Evolutionary conservation across 2,888 invertebrate species (phyloP).

Genomic region (Leucophenga montana): DNA sequence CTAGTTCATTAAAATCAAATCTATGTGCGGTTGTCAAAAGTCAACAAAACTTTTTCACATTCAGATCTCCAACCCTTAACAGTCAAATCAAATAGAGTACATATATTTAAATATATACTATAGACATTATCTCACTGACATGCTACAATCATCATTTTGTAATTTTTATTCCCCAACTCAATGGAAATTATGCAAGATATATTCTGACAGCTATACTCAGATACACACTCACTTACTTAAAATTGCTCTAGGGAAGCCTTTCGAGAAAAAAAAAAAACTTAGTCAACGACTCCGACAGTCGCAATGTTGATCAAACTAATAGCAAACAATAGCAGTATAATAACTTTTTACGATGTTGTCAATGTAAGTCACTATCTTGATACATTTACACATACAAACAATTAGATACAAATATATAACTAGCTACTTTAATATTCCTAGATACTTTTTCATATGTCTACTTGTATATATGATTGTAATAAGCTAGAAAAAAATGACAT

Average conservation of each 20-base stretch:
- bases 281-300: no score
- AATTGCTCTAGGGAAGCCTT: constrained; percentile 11
- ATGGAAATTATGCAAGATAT: constrained; percentile 16
- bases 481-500: constrained; percentile 20
- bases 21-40: no score
- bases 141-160: constrained; percentile 12
- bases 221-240: not conserved
- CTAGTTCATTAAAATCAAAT: no score
- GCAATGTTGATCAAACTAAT: not conserved
- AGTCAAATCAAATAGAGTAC: no score
- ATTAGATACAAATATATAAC: constrained; percentile 1
- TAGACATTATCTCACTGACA: not conserved
- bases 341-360: constrained; percentile 23
- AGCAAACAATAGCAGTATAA: constrained; percentile 4
- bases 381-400: constrained; percentile 1
- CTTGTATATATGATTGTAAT: constrained; percentile 12
- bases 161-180: constrained; percentile 3
- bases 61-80: no score
- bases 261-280: constrained; percentile 1
- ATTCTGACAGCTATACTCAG: not conserved
- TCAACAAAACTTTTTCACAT: no score
- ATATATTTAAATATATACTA: no score
- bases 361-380: constrained; percentile 24
- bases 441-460: not conserved
- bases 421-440: not conserved